Evolutionary conservation across 2,888 invertebrate genomes (phyloP).

Genomic region (Ophion ellenae): DNA sequence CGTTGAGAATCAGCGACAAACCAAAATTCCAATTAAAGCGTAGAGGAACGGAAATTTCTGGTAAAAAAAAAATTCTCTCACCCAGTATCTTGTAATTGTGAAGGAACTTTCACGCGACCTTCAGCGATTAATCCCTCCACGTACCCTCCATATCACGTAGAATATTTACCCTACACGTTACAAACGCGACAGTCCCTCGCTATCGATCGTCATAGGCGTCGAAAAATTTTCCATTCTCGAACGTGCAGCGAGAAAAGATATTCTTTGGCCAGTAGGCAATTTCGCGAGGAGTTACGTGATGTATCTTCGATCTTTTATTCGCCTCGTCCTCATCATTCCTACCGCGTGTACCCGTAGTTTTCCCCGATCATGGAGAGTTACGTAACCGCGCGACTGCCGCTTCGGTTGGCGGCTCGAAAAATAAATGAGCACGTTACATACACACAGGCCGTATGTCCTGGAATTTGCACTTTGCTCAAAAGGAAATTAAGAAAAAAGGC

Average conservation of each 20-base stretch:
- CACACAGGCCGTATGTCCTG: background rate
- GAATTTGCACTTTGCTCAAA: background rate
- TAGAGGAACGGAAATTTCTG: background rate
- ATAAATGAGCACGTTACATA: slow-evolving; percentile 1
- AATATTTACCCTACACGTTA: background rate
- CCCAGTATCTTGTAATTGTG: background rate
- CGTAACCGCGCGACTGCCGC: background rate
- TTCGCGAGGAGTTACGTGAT: slow-evolving; percentile 16
- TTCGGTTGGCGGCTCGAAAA: background rate
- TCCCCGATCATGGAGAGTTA: background rate
- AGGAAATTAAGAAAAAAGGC: background rate
- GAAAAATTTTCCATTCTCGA: slow-evolving; percentile 33
- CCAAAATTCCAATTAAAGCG: background rate
- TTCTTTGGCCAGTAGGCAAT: slow-evolving; percentile 1
- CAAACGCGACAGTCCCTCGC: slow-evolving; percentile 18
- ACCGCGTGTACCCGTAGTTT: background rate
- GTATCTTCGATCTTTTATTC: slow-evolving; percentile 36
- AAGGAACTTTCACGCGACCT: background rate
- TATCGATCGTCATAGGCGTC: slow-evolving; percentile 30
- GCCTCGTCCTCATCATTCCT: background rate
- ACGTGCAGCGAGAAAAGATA: background rate
- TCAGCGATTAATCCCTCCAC: background rate
- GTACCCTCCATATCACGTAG: background rate
- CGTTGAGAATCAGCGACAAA: too few species aligned
- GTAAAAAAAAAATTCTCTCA: background rate